These are phyloP conservation scores for Clangula hyemalis DNA, from an alignment of 2,797 vertebrate genomes.

Conservation along the genomic window DNA sequence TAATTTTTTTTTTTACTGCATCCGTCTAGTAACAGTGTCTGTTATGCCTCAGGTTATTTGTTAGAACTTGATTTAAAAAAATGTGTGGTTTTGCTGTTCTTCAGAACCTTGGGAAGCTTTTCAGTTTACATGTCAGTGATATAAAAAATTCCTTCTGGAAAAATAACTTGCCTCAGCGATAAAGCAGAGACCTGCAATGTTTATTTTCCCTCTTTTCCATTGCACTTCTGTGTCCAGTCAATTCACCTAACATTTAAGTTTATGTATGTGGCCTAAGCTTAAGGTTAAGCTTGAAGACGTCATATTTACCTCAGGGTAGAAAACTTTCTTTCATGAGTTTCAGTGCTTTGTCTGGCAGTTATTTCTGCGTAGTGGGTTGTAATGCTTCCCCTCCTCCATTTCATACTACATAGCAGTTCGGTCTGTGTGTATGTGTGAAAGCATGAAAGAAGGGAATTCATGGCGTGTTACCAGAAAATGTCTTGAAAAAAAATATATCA, in stretches of 20 bases:
- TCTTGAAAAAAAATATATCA: not conserved
- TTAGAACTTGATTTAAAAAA: not conserved
- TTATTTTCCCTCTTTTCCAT: slow-evolving; percentile 1
- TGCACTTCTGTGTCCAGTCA: not conserved
- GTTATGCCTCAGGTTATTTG: not conserved
- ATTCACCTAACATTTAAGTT: not conserved
- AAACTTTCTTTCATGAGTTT: not conserved
- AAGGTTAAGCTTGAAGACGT: not conserved
- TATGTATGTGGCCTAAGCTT: not conserved
- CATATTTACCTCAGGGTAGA: not conserved
- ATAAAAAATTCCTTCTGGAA: not conserved
- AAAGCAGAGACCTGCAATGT: not conserved
- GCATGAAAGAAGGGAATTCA: not conserved
- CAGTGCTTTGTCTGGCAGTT: not conserved
- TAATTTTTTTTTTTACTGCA: not conserved
- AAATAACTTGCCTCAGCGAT: not conserved
- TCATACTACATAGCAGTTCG: not conserved
- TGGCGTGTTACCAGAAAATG: not conserved
- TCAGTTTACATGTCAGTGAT: not conserved
- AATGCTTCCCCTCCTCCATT: not conserved
- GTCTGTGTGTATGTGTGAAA: not conserved
- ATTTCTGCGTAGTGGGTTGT: not conserved
- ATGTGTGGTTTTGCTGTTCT: not conserved
- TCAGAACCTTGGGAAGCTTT: not conserved
- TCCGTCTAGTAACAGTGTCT: not conserved